Evolutionary conservation across 2,797 vertebrate genomes (phyloP).

Genomic region (Halcyon badia): DNA sequence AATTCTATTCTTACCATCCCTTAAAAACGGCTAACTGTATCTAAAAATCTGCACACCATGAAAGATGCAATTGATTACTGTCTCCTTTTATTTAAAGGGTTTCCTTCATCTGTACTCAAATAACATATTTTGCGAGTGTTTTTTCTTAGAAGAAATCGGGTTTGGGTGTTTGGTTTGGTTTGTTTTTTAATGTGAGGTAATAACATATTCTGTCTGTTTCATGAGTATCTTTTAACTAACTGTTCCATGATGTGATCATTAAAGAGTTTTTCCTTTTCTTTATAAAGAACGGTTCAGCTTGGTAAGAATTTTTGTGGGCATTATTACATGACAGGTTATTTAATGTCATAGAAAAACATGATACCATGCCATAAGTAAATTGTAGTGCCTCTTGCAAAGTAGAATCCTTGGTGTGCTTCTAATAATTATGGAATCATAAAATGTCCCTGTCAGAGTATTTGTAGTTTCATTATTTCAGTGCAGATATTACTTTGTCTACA

Average conservation of each 20-base stretch:
- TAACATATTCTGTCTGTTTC: neutral
- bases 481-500: neutral
- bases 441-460: neutral
- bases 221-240: neutral
- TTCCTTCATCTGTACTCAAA: neutral
- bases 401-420: neutral
- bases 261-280: neutral
- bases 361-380: neutral
- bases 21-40: neutral
- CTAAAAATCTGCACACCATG: neutral
- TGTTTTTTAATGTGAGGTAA: neutral
- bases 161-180: neutral
- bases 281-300: neutral
- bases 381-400: neutral
- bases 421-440: neutral
- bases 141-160: neutral
- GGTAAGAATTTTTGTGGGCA: neutral
- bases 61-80: neutral
- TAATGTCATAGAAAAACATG: neutral
- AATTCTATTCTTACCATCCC: neutral
- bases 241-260: neutral
- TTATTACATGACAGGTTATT: neutral
- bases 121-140: neutral
- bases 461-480: neutral
- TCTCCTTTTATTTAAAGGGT: neutral